Evolutionary conservation across 2,888 invertebrate genomes (phyloP).

Genomic region (Drosophila paucipuncta): DNA sequence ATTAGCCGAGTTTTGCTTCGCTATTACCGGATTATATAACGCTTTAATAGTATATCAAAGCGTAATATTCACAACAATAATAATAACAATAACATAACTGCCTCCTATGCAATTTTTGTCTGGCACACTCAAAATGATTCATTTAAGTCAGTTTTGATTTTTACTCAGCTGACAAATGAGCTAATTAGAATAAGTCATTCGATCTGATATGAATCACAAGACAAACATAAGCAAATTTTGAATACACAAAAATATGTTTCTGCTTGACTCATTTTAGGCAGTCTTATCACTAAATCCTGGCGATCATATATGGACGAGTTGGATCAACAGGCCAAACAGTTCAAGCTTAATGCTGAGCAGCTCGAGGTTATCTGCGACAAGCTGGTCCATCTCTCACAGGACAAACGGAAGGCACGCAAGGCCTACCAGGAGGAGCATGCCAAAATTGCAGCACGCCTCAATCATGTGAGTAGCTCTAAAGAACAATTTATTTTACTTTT

Average conservation of each 20-base stretch:
- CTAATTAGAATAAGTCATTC: neutral
- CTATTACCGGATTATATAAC: constrained; percentile 7
- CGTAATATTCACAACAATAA: constrained; percentile 6
- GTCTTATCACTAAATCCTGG: constrained; percentile 91
- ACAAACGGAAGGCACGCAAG: constrained; percentile 94
- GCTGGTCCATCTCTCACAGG: constrained; percentile 92
- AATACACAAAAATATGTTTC: neutral
- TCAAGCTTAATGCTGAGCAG: constrained; percentile 94
- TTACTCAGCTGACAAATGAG: constrained; percentile 7
- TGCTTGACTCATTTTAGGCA: constrained; percentile 85
- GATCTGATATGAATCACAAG: constrained; percentile 1
- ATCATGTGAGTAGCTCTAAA: constrained; percentile 88
- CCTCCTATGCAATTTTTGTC: neutral
- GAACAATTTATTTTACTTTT: neutral
- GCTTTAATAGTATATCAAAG: neutral
- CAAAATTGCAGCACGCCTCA: constrained; percentile 92
- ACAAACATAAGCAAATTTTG: neutral
- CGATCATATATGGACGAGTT: constrained; percentile 95
- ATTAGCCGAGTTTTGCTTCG: neutral
- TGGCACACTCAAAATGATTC: constrained; percentile 7
- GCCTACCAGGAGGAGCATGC: constrained; percentile 95
- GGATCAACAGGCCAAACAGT: constrained; percentile 92
- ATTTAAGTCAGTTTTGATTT: neutral
- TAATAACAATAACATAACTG: neutral
- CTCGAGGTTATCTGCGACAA: constrained; percentile 94